A percentile compares a stretch with the other conserved stretches of the same genome.
Evolutionary conservation across 2,888 invertebrate genomes (phyloP).

Genomic region (Chrysomela aeneicollis): DNA sequence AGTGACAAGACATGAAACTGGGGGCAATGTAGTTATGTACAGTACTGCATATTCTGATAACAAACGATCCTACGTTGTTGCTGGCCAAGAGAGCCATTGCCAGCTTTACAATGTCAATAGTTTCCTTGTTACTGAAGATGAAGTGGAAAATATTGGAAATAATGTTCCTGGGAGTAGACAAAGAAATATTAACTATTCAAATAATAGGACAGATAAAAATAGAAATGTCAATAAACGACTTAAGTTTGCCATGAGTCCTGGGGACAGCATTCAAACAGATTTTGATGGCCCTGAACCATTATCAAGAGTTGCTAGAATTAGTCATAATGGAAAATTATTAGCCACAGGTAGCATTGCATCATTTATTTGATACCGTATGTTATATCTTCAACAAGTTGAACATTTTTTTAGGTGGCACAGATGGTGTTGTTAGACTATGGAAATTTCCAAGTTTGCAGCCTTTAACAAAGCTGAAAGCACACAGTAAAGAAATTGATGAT

Average conservation of each 20-base stretch:
- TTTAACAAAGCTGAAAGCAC: constrained; percentile 76
- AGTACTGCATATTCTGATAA: constrained; percentile 78
- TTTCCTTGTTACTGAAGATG: constrained; percentile 59
- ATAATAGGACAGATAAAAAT: constrained; percentile 64
- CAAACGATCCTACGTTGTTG: constrained; percentile 81
- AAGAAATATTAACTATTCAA: constrained; percentile 64
- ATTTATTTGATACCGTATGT: background rate
- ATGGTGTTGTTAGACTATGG: constrained; percentile 89
- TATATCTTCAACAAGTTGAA: constrained; percentile 6
- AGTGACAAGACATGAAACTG: constrained; percentile 88
- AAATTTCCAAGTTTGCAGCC: constrained; percentile 82
- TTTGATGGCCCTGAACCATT: constrained; percentile 80
- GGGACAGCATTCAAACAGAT: constrained; percentile 86
- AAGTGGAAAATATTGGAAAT: constrained; percentile 60
- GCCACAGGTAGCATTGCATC: constrained; percentile 70
- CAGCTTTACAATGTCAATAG: constrained; percentile 79
- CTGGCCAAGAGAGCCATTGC: constrained; percentile 92
- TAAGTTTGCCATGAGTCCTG: constrained; percentile 78
- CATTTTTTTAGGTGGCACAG: constrained; percentile 73
- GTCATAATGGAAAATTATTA: constrained; percentile 79
- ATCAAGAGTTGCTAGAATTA: constrained; percentile 80
- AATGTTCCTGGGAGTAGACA: constrained; percentile 61
- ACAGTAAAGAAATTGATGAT: constrained; percentile 93
- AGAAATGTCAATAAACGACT: constrained; percentile 68
- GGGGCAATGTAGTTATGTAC: constrained; percentile 91